Evolutionary conservation across 2,888 invertebrate genomes (phyloP).

Genomic region (Cerastis leucographa): DNA sequence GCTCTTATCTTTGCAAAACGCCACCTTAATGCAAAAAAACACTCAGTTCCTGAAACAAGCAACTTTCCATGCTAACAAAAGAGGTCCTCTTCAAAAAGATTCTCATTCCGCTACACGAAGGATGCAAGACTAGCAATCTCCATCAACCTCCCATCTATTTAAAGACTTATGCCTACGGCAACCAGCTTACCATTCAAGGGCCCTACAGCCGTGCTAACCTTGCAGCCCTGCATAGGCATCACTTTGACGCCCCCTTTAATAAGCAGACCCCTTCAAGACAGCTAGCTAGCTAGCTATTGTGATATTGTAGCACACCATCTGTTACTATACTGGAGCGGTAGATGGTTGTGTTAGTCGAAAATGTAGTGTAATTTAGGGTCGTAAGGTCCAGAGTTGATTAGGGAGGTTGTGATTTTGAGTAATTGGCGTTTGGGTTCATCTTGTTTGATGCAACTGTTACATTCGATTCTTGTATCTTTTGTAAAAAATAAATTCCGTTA

Average conservation of each 20-base stretch:
- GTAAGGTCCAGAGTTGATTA: conserved; percentile 13
- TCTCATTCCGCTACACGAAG: conserved; percentile 23
- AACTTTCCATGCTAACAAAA: conserved; percentile 10
- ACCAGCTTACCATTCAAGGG: conserved; percentile 55
- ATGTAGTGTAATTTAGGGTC: not conserved
- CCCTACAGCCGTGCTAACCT: conserved; percentile 54
- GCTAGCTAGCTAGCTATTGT: conserved; percentile 61
- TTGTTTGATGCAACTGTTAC: conserved; percentile 10
- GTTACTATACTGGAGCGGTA: conserved; percentile 44
- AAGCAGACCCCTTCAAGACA: conserved; percentile 57
- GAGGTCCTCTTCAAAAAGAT: conserved; percentile 36
- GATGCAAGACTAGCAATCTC: conserved; percentile 37
- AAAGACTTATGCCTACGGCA: conserved; percentile 35
- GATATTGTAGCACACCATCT: conserved; percentile 53
- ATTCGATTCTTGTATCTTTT: no score
- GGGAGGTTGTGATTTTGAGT: not conserved
- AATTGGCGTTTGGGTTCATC: conserved; percentile 38
- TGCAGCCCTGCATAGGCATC: conserved; percentile 54
- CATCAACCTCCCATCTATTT: conserved; percentile 57
- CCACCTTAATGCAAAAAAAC: not conserved
- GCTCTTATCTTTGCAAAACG: not conserved
- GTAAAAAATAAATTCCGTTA: no score
- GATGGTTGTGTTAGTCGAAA: not conserved
- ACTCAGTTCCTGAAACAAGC: not conserved
- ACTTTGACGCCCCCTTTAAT: conserved; percentile 64